Evolutionary conservation across 2,113 vertebrate genomes (phyloP).

Genomic region (Leptocoma aspasia): DNA sequence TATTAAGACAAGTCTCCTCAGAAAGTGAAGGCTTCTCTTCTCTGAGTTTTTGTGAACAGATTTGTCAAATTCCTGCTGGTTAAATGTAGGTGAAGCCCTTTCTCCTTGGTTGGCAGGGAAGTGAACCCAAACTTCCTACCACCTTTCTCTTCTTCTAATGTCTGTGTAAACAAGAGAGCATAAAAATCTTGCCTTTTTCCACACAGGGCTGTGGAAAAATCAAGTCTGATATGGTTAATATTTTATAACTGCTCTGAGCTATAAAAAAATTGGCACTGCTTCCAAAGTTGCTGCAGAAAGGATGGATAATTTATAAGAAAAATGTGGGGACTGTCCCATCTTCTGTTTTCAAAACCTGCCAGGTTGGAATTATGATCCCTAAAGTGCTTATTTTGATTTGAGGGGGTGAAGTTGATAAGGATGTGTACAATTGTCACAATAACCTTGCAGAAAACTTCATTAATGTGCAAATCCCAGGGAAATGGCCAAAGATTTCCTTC

Average conservation of each 20-base stretch:
- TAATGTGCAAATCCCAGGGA: background rate
- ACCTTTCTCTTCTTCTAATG: background rate
- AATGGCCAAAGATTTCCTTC: background rate
- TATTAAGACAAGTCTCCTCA: background rate
- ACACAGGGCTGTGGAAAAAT: background rate
- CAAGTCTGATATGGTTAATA: slow-evolving; percentile 14
- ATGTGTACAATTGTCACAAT: background rate
- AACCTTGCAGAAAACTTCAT: background rate
- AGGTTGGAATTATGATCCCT: background rate
- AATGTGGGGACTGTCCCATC: background rate
- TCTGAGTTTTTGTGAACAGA: background rate
- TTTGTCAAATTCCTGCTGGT: background rate
- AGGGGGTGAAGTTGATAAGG: background rate
- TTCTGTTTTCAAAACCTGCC: background rate
- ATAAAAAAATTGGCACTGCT: slow-evolving; percentile 9
- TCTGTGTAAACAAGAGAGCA: background rate
- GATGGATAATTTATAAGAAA: slow-evolving; percentile 25
- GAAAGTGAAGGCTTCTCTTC: background rate
- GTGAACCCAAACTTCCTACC: background rate
- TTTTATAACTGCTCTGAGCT: slow-evolving; percentile 33
- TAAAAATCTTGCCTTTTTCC: background rate
- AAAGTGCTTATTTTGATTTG: background rate
- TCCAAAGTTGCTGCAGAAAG: slow-evolving; percentile 12
- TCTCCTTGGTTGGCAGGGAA: background rate
- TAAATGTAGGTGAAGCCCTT: background rate